Evolutionary conservation across 2,113 vertebrate genomes (phyloP), one percentile per base, ranked within the genome.

Genomic region (Falcunculus frontatus): DNA sequence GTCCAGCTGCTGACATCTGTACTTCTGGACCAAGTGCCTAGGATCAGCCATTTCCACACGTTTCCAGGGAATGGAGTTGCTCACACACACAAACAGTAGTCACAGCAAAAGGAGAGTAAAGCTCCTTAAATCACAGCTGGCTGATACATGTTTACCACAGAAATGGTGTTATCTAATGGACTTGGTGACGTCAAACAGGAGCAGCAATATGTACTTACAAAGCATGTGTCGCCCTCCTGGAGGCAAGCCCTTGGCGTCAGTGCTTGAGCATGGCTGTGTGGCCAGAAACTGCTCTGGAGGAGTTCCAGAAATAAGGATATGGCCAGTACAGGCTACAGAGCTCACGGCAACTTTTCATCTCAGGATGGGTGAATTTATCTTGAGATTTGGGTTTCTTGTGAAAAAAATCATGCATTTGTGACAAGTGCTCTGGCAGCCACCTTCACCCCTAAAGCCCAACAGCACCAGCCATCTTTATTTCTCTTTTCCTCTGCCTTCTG

Each of bases 131-230:
- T 41, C 77, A 42, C 89, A 87, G 74, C 83, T 95, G 86, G 81
- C 77, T 68, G 73, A 57, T 70, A 83, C 0, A 13, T 49, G 46
- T 83, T 95, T 90, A 90, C 35, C 19, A 33, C 76, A 91, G 60
- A 68, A 88, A 83, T 62, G 44, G 74, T 70, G 76, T 95, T 95
- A 96, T 92, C 82, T 94, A 96, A 96, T 57, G 64, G 92, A n/a
- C 81, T 77, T 60, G 76, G 70, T 80, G 77, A 86, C 5, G 8
- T 94, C 89, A 92, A 72, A 87, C 3, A 8, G 60, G 47, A 89
- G 72, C 33, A 84, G 77, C 41, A 72, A 25, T 12, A 18, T 33
- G 53, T 39, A 37, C 63, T 85, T 18, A 60, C 30, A 68, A 68
- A 0, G 2, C 35, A 20, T 42, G 50, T 82, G 59, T 12, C 42